Percentiles rank a stretch among this genome's conserved stretches.
Evolutionary conservation across 2,113 vertebrate species (phyloP).

Genomic region (Megatriorchis doriae): DNA sequence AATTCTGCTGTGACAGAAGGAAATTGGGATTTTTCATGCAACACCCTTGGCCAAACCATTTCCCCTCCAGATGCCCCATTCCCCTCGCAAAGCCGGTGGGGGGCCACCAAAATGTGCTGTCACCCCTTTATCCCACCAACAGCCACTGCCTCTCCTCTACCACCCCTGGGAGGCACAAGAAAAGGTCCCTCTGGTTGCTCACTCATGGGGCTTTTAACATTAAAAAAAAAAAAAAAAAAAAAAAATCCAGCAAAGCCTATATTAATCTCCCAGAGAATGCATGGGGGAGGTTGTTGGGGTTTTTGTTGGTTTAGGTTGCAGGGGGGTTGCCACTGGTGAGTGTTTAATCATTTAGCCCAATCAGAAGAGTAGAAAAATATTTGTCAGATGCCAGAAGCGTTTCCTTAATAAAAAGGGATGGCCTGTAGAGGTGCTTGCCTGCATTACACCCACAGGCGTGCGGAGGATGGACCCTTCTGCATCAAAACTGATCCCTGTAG

Average conservation of each 20-base stretch:
- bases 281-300: fast-evolving
- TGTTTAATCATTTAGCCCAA: not conserved
- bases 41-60: not conserved
- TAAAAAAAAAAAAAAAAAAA: not conserved
- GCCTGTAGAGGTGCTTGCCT: not conserved
- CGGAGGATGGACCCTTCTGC: not conserved
- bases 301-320: not conserved
- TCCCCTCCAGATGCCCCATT: not conserved
- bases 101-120: not conserved
- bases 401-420: not conserved
- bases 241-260: not conserved
- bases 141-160: not conserved
- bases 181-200: not conserved
- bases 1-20: not conserved
- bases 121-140: not conserved
- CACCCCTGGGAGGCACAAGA: fast-evolving
- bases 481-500: not conserved
- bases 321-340: fast-evolving
- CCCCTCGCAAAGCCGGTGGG: not conserved
- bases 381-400: not conserved
- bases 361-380: not conserved
- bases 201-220: fast-evolving
- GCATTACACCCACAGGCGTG: not conserved
- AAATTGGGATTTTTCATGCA: not conserved
- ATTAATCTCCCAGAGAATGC: not conserved